Conservation (phyloP, 2,113 vertebrate species). For the Tursiops truncatus region DNA sequence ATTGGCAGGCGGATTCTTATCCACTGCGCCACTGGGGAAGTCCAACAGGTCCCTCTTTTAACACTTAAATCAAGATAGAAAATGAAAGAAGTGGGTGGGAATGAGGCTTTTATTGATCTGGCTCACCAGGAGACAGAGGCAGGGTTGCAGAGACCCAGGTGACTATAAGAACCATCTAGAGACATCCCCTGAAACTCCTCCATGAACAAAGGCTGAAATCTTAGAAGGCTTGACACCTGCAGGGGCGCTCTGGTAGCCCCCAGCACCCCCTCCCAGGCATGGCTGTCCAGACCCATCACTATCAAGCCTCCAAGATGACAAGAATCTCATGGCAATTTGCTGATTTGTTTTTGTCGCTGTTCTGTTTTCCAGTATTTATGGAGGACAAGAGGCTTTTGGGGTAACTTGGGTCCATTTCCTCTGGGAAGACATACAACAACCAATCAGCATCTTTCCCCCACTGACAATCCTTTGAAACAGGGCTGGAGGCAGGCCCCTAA, state of each 20-base stretch:
- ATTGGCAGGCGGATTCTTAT: too few relatives aligned
- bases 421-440: neutral
- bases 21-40: too few relatives aligned
- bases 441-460: neutral
- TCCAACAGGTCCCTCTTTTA: neutral
- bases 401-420: neutral
- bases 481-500: neutral
- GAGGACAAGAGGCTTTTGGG: neutral
- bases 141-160: neutral
- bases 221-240: neutral
- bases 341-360: neutral
- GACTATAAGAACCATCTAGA: neutral
- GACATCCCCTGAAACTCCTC: neutral
- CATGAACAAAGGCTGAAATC: neutral
- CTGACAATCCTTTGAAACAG: neutral
- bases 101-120: neutral
- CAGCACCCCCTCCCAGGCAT: too few relatives aligned
- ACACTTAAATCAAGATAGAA: neutral
- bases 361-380: neutral
- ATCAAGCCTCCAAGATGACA: neutral
- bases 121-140: neutral
- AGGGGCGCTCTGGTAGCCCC: neutral
- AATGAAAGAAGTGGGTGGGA: neutral
- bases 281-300: neutral
- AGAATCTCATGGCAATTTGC: neutral